Conservation (phyloP, 2,797 vertebrate species). For the Pteropus rufus region DNA sequence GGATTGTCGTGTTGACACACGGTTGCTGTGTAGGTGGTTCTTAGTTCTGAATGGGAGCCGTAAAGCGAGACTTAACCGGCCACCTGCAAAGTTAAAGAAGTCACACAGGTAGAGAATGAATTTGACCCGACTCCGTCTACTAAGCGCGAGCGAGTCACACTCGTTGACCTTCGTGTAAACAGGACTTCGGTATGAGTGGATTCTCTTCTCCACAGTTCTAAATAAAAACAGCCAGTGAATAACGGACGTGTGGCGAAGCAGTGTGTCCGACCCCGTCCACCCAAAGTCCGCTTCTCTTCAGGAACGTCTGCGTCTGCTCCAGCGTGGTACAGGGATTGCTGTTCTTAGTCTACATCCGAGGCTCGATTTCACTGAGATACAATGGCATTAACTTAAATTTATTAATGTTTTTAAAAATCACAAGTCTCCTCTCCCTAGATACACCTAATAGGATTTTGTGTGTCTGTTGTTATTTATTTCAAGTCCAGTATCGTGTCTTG, state of each 20-base stretch:
- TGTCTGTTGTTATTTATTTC: background rate
- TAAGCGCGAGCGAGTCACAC: background rate
- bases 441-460: background rate
- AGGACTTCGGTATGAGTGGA: background rate
- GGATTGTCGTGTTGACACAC: no score
- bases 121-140: background rate
- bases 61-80: background rate
- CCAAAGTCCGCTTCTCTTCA: background rate
- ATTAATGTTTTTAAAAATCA: background rate
- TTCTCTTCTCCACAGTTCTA: background rate
- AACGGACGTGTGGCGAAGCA: background rate
- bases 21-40: background rate
- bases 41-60: background rate
- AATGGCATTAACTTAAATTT: background rate
- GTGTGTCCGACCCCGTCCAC: background rate
- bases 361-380: background rate
- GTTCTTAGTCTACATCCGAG: background rate
- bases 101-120: background rate
- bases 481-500: background rate
- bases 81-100: background rate
- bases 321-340: background rate
- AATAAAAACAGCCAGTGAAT: background rate
- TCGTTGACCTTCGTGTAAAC: background rate
- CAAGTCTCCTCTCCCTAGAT: background rate
- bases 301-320: background rate